These are phyloP conservation scores for Luperina testacea DNA, from an alignment of 2,888 invertebrate genomes.

Conservation along the genomic window DNA sequence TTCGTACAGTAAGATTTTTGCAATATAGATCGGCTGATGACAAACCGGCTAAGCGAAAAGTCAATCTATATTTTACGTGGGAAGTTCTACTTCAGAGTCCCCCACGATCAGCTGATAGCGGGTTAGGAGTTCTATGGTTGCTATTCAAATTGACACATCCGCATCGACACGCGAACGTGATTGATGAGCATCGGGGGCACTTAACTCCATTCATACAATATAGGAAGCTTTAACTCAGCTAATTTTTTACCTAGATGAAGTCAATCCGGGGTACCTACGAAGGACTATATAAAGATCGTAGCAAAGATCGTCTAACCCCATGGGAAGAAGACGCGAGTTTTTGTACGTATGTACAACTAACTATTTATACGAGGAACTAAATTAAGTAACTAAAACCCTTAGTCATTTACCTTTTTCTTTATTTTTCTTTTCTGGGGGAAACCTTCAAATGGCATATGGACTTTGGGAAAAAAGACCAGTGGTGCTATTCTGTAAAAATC, in stretches of 20 bases:
- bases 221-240: neutral
- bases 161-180: conserved; percentile 13
- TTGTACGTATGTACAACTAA: neutral
- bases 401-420: neutral
- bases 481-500: too few relatives aligned
- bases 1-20: neutral
- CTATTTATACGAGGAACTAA: neutral
- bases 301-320: neutral
- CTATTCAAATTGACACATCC: conserved; percentile 31
- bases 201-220: neutral
- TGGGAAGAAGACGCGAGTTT: too few relatives aligned
- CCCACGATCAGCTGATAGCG: conserved; percentile 10
- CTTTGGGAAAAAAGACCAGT: too few relatives aligned
- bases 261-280: neutral
- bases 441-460: too few relatives aligned
- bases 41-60: neutral
- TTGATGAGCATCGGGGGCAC: conserved; percentile 1
- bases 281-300: neutral
- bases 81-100: neutral
- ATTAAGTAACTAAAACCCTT: neutral
- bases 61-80: neutral
- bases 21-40: neutral
- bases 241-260: neutral
- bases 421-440: too few relatives aligned
- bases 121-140: neutral